A percentile compares a stretch with the other conserved stretches of the same genome.
These are phyloP conservation scores for Pelodiscus sinensis DNA, from an alignment of 2,113 vertebrate genomes.

Conservation along the genomic window DNA sequence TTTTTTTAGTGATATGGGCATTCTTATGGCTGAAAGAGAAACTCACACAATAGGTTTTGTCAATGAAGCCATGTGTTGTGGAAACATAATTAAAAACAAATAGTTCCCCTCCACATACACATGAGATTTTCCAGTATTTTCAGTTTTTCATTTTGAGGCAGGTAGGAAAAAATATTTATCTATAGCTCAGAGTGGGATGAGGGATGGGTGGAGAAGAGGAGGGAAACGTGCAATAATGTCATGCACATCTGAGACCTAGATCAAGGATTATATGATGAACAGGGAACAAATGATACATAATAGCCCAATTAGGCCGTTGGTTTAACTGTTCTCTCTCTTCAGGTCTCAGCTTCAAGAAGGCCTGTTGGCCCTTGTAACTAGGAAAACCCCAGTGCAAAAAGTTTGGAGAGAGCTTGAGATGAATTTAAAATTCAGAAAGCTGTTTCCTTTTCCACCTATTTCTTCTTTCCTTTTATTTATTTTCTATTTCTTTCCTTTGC, in stretches of 20 bases:
- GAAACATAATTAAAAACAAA: not conserved
- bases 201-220: not conserved
- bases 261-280: not conserved
- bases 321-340: not conserved
- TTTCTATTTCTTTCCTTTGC: not conserved
- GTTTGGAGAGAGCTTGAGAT: not conserved
- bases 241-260: not conserved
- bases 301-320: not conserved
- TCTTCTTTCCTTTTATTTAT: not conserved
- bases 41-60: not conserved
- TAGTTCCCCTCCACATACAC: not conserved
- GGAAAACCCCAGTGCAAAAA: not conserved
- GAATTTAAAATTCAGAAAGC: not conserved
- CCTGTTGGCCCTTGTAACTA: not conserved
- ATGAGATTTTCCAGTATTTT: not conserved
- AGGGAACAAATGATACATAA: not conserved
- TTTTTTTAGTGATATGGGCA: not conserved
- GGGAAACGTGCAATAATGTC: accelerated
- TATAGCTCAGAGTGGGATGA: not conserved
- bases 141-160: not conserved
- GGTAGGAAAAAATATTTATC: not conserved
- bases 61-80: not conserved
- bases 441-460: not conserved
- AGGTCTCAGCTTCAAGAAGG: not conserved
- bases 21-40: not conserved